A percentile compares a stretch with the other conserved stretches of the same genome.
These are phyloP conservation scores for Ryuthela nishihirai DNA, from an alignment of 2,888 invertebrate species.

Conservation along the genomic window DNA sequence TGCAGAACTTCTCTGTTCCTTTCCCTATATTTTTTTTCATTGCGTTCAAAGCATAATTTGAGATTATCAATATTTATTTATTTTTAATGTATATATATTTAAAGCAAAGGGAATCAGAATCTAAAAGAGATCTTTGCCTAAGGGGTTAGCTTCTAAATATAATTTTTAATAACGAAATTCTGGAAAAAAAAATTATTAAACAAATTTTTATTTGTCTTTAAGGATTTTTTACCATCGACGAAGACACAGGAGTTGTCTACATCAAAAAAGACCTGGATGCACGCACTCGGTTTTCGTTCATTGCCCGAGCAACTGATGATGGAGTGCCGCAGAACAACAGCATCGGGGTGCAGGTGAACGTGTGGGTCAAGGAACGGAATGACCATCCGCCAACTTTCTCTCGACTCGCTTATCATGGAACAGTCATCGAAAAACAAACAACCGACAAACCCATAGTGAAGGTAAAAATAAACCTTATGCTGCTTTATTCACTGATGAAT, in stretches of 20 bases:
- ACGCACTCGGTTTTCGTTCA: conserved; percentile 47
- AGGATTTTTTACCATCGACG: conserved; percentile 45
- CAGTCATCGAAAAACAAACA: conserved; percentile 43
- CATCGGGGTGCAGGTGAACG: conserved; percentile 45
- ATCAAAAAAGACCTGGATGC: conserved; percentile 41
- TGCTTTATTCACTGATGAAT: not conserved
- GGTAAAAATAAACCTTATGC: conserved; percentile 27
- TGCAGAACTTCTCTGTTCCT: too few species aligned
- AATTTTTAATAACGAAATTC: not conserved
- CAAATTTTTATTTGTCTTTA: not conserved
- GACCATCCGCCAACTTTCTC: conserved; percentile 45
- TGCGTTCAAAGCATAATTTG: too few species aligned
- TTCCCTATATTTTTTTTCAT: too few species aligned
- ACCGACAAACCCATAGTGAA: conserved; percentile 42
- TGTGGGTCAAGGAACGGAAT: conserved; percentile 44
- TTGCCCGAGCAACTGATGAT: conserved; percentile 51
- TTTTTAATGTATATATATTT: too few species aligned
- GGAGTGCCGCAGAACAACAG: conserved; percentile 49
- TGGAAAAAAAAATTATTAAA: not conserved
- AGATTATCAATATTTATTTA: too few species aligned
- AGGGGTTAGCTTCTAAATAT: too few species aligned
- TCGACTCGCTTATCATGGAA: conserved; percentile 43
- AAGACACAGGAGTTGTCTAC: conserved; percentile 43
- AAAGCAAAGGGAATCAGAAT: too few species aligned
- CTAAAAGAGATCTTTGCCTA: too few species aligned